These are phyloP conservation scores for Lordiphosa andalusiaca DNA, from an alignment of 2,888 invertebrate species.

Conservation along the genomic window DNA sequence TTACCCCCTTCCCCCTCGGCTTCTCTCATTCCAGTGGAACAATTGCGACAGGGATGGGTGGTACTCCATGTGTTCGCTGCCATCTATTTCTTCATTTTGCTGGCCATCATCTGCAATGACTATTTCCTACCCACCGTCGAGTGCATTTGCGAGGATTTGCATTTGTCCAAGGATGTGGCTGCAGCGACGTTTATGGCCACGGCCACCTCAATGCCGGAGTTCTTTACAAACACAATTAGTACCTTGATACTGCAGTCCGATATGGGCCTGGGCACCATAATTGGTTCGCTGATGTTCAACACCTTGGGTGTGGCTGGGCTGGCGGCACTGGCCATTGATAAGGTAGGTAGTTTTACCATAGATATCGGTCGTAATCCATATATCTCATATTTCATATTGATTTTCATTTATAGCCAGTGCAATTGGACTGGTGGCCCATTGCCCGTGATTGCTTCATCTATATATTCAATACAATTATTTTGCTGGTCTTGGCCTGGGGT, in stretches of 20 bases:
- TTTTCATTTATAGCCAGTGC: constrained; percentile 83
- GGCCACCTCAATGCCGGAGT: constrained; percentile 96
- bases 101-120: constrained; percentile 94
- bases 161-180: constrained; percentile 92
- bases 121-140: constrained; percentile 95
- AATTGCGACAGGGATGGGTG: constrained; percentile 89
- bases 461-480: constrained; percentile 85
- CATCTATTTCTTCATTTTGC: constrained; percentile 90
- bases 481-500: constrained; percentile 89
- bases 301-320: constrained; percentile 91
- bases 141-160: constrained; percentile 89
- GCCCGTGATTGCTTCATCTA: constrained; percentile 91
- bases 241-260: constrained; percentile 91
- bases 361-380: neutral
- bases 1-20: too few species aligned
- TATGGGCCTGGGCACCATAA: constrained; percentile 92
- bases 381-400: neutral
- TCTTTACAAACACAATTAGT: constrained; percentile 94
- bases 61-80: constrained; percentile 88
- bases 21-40: constrained; percentile 79
- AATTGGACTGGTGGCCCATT: constrained; percentile 90
- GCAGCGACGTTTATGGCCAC: constrained; percentile 98
- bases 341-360: constrained; percentile 81
- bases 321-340: constrained; percentile 87
- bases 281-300: constrained; percentile 93